Percentiles rank a stretch among this genome's conserved stretches.
Evolutionary conservation across 2,888 invertebrate genomes (phyloP).

Genomic region (Pheosia gnoma): DNA sequence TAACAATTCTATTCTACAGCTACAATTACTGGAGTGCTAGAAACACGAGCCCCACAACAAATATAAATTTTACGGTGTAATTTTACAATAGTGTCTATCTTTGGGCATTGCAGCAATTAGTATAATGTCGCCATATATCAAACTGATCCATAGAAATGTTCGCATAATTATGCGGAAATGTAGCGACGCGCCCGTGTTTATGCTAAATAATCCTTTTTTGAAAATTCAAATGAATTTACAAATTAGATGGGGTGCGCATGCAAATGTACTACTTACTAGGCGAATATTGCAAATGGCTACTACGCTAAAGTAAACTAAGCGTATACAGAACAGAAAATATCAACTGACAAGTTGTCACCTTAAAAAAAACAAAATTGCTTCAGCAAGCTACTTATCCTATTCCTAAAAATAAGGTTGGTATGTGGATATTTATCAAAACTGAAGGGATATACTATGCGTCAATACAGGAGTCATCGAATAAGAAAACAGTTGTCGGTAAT

Average conservation of each 20-base stretch:
- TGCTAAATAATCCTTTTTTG: constrained; percentile 64
- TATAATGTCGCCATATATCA: constrained; percentile 77
- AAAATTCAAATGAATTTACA: constrained; percentile 57
- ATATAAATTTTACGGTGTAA: constrained; percentile 60
- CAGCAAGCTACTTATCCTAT: not conserved
- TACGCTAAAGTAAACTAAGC: too few relatives aligned
- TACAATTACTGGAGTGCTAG: constrained; percentile 6
- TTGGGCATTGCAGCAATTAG: constrained; percentile 60
- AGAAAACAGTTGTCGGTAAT: constrained; percentile 59
- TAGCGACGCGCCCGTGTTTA: constrained; percentile 71
- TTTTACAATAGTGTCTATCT: constrained; percentile 52
- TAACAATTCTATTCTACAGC: not conserved
- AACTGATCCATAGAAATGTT: constrained; percentile 52
- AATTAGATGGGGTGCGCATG: constrained; percentile 50
- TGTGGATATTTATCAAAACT: too few relatives aligned
- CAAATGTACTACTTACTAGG: constrained; percentile 14
- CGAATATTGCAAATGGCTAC: constrained; percentile 1
- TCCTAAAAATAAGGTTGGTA: not conserved
- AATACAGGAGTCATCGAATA: constrained; percentile 2
- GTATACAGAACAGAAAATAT: too few relatives aligned
- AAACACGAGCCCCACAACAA: constrained; percentile 29
- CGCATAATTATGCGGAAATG: constrained; percentile 59
- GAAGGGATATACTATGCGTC: not conserved
- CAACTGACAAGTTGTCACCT: too few relatives aligned
- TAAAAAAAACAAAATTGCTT: too few relatives aligned